Evolutionary conservation across 2,888 invertebrate species (phyloP).

Genomic region (Yponomeuta evonymella): DNA sequence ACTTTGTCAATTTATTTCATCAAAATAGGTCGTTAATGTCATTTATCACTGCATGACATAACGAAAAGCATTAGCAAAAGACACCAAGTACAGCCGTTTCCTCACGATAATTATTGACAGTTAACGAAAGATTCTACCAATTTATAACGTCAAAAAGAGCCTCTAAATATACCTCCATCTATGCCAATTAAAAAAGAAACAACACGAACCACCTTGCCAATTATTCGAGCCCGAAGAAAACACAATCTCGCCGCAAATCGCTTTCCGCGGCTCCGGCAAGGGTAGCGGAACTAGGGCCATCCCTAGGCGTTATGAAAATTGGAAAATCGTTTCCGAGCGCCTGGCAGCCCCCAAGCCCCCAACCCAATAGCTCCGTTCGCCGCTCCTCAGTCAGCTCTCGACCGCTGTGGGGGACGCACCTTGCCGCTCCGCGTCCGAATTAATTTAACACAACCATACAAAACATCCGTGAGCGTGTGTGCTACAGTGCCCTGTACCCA

Average conservation of each 20-base stretch:
- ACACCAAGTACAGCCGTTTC: too few relatives aligned
- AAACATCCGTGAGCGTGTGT: constrained; percentile 61
- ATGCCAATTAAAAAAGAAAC: background rate
- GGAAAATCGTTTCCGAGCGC: constrained; percentile 34
- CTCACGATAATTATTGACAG: too few relatives aligned
- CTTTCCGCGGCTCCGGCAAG: constrained; percentile 30
- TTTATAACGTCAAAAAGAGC: too few relatives aligned
- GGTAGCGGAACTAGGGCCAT: constrained; percentile 34
- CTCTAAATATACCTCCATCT: background rate
- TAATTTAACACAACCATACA: constrained; percentile 35
- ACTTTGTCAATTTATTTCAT: too few relatives aligned
- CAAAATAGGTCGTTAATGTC: too few relatives aligned
- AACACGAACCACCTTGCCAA: background rate
- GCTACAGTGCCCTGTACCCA: constrained; percentile 44
- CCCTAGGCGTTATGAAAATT: constrained; percentile 17
- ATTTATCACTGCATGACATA: too few relatives aligned
- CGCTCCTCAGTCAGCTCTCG: constrained; percentile 50
- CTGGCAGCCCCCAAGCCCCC: constrained; percentile 50
- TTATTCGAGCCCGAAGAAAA: background rate
- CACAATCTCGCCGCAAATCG: background rate
- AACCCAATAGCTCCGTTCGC: background rate
- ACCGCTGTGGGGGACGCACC: constrained; percentile 38
- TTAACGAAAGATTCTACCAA: too few relatives aligned
- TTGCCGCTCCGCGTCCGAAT: constrained; percentile 32
- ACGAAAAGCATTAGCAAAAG: too few relatives aligned